Percentiles rank a stretch among this genome's conserved stretches.
phyloP scores from a whole-genome alignment of 2,888 invertebrate species.

The Muscina levida region DNA sequence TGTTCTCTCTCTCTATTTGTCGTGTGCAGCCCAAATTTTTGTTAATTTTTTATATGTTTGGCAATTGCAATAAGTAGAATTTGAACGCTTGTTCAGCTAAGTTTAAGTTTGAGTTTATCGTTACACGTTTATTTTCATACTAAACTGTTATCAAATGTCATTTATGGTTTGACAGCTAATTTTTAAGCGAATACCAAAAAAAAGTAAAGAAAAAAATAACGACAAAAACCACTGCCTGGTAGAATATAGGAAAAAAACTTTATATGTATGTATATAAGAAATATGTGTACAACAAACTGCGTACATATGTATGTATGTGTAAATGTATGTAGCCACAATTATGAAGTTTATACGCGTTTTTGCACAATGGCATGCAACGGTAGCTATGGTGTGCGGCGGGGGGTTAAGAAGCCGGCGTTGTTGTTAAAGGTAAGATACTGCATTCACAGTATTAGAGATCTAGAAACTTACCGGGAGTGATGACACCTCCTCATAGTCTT shows the following conservation, averaged over 20 bases:
- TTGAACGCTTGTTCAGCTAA: not conserved
- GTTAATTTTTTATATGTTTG: constrained; percentile 2
- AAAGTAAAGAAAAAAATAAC: no score
- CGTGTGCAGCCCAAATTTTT: not conserved
- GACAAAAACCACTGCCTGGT: not conserved
- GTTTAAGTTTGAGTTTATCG: constrained; percentile 44
- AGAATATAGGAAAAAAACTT: not conserved
- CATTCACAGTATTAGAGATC: no score
- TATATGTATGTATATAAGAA: no score
- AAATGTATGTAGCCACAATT: constrained; percentile 28
- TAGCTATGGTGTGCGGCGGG: not conserved
- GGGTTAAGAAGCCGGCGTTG: no score
- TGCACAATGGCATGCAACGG: constrained; percentile 45
- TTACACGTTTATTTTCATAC: constrained; percentile 62
- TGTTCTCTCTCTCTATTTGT: not conserved
- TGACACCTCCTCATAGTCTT: not conserved
- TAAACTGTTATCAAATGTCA: constrained; percentile 60
- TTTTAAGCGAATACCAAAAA: constrained; percentile 32
- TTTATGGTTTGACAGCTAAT: constrained; percentile 51
- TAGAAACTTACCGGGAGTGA: not conserved
- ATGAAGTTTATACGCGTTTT: constrained; percentile 54
- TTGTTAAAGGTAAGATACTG: no score
- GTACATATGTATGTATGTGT: no score
- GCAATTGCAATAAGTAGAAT: not conserved
- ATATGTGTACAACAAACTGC: no score